These are phyloP conservation scores for Rhabditoides inermis DNA, from an alignment of 2,888 invertebrate species.

Conservation along the genomic window DNA sequence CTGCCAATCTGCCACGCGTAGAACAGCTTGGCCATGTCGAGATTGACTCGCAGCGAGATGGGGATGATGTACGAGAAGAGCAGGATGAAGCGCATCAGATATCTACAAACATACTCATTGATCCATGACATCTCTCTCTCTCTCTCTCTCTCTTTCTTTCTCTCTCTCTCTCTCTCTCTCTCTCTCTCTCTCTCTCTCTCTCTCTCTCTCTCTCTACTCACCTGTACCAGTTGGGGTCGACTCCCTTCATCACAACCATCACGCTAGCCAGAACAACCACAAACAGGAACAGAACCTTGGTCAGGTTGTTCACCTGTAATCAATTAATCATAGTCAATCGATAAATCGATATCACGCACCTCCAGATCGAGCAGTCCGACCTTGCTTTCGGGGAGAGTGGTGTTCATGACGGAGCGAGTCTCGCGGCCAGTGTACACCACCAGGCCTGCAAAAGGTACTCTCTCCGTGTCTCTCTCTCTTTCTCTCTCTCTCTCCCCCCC, in stretches of 20 bases:
- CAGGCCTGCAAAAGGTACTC: neutral
- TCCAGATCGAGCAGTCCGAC: conserved; percentile 88
- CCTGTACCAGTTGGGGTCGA: conserved; percentile 41
- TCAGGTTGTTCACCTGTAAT: conserved; percentile 74
- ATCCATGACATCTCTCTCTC: too few relatives aligned
- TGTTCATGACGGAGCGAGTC: conserved; percentile 96
- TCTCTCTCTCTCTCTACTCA: too few relatives aligned
- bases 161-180: neutral
- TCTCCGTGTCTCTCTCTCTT: conserved; percentile 26
- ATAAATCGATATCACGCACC: conserved; percentile 66
- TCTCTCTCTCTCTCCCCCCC: too few relatives aligned
- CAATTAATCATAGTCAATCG: neutral
- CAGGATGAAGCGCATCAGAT: conserved; percentile 88
- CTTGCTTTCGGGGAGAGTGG: conserved; percentile 87
- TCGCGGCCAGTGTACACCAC: conserved; percentile 93
- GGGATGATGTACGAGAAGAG: conserved; percentile 98
- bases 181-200: neutral
- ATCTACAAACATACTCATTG: conserved; percentile 70
- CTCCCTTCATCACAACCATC: conserved; percentile 80
- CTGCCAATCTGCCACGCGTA: conserved; percentile 93
- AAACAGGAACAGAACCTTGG: conserved; percentile 83
- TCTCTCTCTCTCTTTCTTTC: neutral
- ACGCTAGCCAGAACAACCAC: conserved; percentile 81
- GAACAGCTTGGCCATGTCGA: conserved; percentile 83
- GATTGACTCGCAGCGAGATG: conserved; percentile 89